phyloP scores from a whole-genome alignment of 2,797 vertebrate species.

The Clarias laeviceps region DNA sequence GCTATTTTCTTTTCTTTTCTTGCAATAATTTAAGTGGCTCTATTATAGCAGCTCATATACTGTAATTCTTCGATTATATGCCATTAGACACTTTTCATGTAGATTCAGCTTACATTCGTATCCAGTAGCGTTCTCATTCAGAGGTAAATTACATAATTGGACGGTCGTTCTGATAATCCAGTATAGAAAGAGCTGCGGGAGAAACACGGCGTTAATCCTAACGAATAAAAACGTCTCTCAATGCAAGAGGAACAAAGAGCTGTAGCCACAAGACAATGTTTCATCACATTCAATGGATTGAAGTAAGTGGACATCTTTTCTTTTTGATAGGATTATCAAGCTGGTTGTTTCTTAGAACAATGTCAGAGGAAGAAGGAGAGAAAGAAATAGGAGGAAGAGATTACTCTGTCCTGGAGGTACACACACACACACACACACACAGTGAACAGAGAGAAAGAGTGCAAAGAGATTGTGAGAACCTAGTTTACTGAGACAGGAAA shows the following conservation, averaged over 20 bases:
- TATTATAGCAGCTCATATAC: too few relatives aligned
- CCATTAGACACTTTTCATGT: slow-evolving; percentile 4
- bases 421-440: neutral
- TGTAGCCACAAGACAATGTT: neutral
- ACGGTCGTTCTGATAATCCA: neutral
- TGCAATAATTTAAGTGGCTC: neutral
- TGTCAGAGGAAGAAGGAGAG: too few relatives aligned
- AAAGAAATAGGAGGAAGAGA: neutral
- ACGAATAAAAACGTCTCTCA: neutral
- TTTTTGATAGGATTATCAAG: neutral
- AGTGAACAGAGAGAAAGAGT: neutral
- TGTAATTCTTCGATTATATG: neutral
- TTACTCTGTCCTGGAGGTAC: neutral
- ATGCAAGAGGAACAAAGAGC: neutral
- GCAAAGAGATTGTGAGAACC: neutral
- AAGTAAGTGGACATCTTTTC: neutral
- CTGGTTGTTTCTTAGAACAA: neutral
- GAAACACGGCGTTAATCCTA: neutral
- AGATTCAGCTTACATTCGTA: neutral
- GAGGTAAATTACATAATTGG: neutral
- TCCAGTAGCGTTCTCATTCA: neutral
- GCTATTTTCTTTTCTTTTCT: neutral
- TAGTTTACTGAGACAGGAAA: neutral
- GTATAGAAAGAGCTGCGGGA: neutral
- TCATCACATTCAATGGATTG: neutral